phyloP scores from a whole-genome alignment of 2,113 vertebrate species.

The Microcebus lehilahytsara region DNA sequence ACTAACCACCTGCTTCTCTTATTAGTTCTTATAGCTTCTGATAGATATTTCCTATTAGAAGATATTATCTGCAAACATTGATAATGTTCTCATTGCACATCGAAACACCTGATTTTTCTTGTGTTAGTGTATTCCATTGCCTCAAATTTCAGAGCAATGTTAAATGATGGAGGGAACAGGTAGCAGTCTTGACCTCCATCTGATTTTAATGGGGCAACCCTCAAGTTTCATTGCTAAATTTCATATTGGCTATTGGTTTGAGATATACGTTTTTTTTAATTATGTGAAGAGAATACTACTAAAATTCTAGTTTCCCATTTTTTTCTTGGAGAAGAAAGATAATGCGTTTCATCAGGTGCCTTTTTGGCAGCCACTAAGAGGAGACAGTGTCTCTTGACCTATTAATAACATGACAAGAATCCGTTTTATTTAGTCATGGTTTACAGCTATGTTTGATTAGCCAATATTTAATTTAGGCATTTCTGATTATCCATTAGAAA shows the following conservation, averaged over 20 bases:
- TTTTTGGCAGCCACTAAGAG: neutral
- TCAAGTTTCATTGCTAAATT: neutral
- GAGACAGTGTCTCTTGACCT: conserved; percentile 5
- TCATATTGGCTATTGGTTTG: neutral
- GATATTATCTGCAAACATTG: neutral
- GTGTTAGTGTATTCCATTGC: neutral
- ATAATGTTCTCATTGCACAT: neutral
- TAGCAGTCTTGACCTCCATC: neutral
- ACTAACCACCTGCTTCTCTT: neutral
- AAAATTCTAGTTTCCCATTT: neutral
- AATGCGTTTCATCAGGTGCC: conserved; percentile 23
- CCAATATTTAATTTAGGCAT: conserved; percentile 41
- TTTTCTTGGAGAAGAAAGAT: neutral
- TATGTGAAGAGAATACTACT: neutral
- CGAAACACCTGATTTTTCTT: neutral
- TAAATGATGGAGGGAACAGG: neutral
- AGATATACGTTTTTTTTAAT: neutral
- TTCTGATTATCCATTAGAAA: conserved; percentile 45
- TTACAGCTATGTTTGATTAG: conserved; percentile 53
- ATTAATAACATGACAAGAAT: neutral
- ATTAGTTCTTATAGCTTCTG: conserved; percentile 19
- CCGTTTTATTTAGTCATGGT: neutral
- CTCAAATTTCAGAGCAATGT: neutral
- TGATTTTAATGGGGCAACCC: neutral
- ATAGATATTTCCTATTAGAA: neutral